These are phyloP conservation scores for Xyrauchen texanus DNA, from an alignment of 2,113 vertebrate species.

Conservation along the genomic window DNA sequence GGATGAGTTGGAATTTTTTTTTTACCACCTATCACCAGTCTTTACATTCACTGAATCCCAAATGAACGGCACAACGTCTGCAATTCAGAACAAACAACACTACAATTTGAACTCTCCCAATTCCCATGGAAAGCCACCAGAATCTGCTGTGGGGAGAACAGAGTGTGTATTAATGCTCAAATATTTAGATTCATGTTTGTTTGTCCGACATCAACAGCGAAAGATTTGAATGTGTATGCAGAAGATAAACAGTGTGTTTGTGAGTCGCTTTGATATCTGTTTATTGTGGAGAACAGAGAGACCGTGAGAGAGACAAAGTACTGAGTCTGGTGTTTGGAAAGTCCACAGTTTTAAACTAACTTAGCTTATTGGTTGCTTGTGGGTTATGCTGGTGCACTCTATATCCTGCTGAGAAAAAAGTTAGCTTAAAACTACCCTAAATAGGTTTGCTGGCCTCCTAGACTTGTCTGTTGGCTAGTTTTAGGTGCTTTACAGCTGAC, in stretches of 20 bases:
- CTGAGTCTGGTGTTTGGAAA: neutral
- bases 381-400: neutral
- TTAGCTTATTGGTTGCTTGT: neutral
- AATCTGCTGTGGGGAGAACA: neutral
- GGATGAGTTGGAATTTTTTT: no score
- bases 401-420: no score
- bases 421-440: no score
- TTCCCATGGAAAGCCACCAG: neutral
- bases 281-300: neutral
- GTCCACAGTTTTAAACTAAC: neutral
- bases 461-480: no score
- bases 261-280: slow-evolving; percentile 17
- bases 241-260: neutral
- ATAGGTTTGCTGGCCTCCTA: no score
- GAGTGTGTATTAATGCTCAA: slow-evolving; percentile 1
- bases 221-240: neutral
- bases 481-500: no score
- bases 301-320: neutral
- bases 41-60: no score
- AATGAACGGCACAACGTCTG: no score
- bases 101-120: neutral
- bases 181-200: slow-evolving; percentile 29
- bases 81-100: no score
- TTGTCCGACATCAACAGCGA: neutral
- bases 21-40: no score